phyloP scores from a whole-genome alignment of 2,888 invertebrate genomes.

The Cheilosia urbana region DNA sequence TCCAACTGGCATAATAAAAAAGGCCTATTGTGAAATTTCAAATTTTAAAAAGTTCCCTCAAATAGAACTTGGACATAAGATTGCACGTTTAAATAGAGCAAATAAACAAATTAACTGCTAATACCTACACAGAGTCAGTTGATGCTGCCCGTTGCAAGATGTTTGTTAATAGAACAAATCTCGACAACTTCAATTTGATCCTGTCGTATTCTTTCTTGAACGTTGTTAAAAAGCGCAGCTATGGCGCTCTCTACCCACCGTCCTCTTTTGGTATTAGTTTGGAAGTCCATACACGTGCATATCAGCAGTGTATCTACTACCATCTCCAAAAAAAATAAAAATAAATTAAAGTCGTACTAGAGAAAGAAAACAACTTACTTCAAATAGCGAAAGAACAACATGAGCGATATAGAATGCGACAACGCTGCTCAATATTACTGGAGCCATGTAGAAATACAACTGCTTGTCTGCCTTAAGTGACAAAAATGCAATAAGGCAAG shows the following conservation, averaged over 20 bases:
- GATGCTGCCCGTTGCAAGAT: too few species aligned
- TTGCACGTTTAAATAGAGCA: too few species aligned
- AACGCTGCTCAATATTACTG: slow-evolving; percentile 92
- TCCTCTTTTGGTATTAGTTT: slow-evolving; percentile 90
- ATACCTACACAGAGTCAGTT: too few species aligned
- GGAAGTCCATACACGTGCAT: slow-evolving; percentile 96
- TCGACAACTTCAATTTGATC: too few species aligned
- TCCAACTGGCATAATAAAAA: too few species aligned
- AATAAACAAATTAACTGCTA: too few species aligned
- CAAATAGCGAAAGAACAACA: slow-evolving; percentile 95
- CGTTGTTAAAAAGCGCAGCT: slow-evolving; percentile 85
- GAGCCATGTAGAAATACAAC: slow-evolving; percentile 92
- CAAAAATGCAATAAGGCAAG: slow-evolving; percentile 91
- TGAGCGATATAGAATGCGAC: slow-evolving; percentile 97
- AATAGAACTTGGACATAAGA: too few species aligned
- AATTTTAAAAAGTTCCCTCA: too few species aligned
- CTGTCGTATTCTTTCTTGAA: not conserved
- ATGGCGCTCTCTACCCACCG: slow-evolving; percentile 86
- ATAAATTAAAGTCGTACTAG: not conserved
- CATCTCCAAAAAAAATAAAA: slow-evolving; percentile 86
- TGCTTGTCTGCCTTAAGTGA: slow-evolving; percentile 89
- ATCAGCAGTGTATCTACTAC: slow-evolving; percentile 96
- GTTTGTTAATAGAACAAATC: too few species aligned
- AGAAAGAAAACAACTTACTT: slow-evolving; percentile 85
- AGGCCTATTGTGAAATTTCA: too few species aligned